A percentile compares a stretch with the other conserved stretches of the same genome.
phyloP scores from a whole-genome alignment of 2,113 vertebrate species.

The Peromyscus leucopus region DNA sequence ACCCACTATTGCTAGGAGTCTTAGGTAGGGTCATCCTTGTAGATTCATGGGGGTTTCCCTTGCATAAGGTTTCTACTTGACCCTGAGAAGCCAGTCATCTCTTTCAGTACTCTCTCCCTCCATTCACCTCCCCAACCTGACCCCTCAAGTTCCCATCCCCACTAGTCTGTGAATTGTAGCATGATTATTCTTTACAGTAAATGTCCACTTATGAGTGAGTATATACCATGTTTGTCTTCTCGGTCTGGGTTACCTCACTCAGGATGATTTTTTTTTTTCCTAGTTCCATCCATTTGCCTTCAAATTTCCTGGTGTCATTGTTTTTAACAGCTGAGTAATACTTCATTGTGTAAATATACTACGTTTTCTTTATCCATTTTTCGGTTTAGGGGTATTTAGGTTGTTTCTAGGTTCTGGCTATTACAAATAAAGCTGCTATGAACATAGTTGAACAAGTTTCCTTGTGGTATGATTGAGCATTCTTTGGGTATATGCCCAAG shows the following conservation, averaged over 20 bases:
- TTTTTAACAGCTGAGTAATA: not conserved
- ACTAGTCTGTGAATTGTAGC: not conserved
- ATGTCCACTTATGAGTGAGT: not conserved
- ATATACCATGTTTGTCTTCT: not conserved
- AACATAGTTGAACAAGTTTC: not conserved
- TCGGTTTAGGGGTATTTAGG: not conserved
- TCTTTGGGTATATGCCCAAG: not conserved
- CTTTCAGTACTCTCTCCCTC: not conserved
- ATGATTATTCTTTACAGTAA: not conserved
- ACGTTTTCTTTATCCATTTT: not conserved
- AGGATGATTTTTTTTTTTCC: not conserved
- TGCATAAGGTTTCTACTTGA: not conserved
- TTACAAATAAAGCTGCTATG: not conserved
- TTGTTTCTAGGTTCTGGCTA: not conserved
- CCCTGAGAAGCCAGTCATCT: not conserved
- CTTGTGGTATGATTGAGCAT: not conserved
- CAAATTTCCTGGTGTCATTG: not conserved
- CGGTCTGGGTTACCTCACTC: not conserved
- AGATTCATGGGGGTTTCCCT: not conserved
- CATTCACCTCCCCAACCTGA: not conserved
- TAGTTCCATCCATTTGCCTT: not conserved
- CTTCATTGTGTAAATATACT: not conserved
- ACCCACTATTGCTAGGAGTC: not conserved
- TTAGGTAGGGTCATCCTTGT: not conserved
- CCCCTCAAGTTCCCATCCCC: not conserved